Base-by-base conservation (phyloP, 1,140 invertebrate species). In the Drosophila orosa region DNA sequence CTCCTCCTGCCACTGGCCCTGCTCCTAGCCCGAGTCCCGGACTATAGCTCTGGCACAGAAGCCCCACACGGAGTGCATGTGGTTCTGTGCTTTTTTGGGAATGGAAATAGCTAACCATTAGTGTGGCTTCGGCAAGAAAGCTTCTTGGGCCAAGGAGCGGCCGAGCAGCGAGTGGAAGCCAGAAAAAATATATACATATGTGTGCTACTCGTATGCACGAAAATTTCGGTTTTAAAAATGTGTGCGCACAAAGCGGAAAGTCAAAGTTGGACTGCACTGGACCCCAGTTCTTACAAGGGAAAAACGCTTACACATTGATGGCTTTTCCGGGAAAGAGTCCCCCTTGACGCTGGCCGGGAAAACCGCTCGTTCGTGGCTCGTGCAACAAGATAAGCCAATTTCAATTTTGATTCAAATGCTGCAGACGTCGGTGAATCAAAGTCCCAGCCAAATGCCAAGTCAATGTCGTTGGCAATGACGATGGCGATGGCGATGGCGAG, bases 371-470 rank as follows among this genome's bases (percentile, higher is more conserved):
- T 86, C 58, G 61, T 78, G 71, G 79, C 72, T 55, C 66, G 5
- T 58, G 66, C 84, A 84, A 80, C 84, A 74, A 89, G 84, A 87
- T 84, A 87, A 87, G 84, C 84, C 84, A 87, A 87, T 87, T 89
- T 89, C 68, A 72, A 87, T 80, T 89, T 78, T 84, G 80, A 84
- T 78, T 87, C 84, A 84, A 84, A 87, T 84, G 76, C 83, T 58
- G 68, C 37, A 65, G 69, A 81, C 69, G 69, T 78, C 74, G 71
- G 63, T 79, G 67, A 89, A 80, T 87, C 83, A 87, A 85, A 82
- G 67, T 73, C 74, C 56, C 71, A 56, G 61, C 39, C 80, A 89
- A 87, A 80, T 74, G 76, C 59, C 77, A 54, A 56, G 63, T 60
- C 58, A 39, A 62, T 69, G 56, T 52, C 57, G 56, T 52, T 76